A percentile compares a stretch with the other conserved stretches of the same genome.
Conservation (phyloP, 2,888 invertebrate species). For the Gastrophysa polygoni region DNA sequence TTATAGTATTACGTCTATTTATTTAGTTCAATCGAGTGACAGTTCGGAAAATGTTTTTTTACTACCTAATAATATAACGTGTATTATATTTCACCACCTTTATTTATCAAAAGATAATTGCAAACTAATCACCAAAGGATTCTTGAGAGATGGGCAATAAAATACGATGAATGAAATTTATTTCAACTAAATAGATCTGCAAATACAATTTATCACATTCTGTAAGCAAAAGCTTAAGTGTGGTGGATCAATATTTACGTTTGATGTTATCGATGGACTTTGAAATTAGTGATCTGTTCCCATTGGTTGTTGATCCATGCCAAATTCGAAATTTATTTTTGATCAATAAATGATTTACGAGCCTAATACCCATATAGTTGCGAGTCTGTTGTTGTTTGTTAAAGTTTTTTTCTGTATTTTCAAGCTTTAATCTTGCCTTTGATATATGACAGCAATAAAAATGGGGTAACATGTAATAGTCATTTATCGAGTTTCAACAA, state of each 20-base stretch:
- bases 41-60: too few species aligned
- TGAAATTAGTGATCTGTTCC: not conserved
- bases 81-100: not conserved
- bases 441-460: too few species aligned
- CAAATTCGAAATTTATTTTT: not conserved
- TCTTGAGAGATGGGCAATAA: not conserved
- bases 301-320: not conserved
- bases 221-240: not conserved
- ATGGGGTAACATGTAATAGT: too few species aligned
- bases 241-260: slow-evolving; percentile 9
- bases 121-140: not conserved
- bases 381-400: too few species aligned
- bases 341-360: not conserved
- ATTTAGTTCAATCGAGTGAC: too few species aligned
- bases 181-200: not conserved
- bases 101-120: not conserved
- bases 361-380: too few species aligned
- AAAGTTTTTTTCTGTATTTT: too few species aligned
- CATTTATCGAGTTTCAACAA: too few species aligned
- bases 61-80: too few species aligned
- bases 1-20: too few species aligned
- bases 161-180: slow-evolving; percentile 11
- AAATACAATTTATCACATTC: slow-evolving; percentile 18
- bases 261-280: not conserved
- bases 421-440: too few species aligned